Evolutionary conservation across 2,888 invertebrate species (phyloP), one percentile per base, ranked within the genome.

Genomic region (Oxyteleia sp.): DNA sequence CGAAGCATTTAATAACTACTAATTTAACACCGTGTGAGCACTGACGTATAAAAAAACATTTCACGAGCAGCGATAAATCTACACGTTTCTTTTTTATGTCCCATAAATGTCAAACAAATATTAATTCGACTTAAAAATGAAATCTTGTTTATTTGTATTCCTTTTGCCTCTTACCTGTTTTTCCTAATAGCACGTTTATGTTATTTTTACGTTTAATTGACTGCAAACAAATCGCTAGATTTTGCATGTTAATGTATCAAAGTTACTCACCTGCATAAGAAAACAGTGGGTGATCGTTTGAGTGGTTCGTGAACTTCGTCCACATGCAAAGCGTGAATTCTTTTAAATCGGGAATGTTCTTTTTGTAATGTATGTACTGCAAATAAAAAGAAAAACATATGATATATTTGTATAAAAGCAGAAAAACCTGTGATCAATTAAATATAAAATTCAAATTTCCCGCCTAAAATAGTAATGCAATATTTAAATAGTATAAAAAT

Each of bases 271-370:
- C 96, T 88, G 97, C 95, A 92, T 97, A 97, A 13, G 97, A 97
- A 91, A 97, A 96, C 66, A 97, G 92, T 0, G 97, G 97, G 94
- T 97, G 97, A 90, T 97, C 97, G 78, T 96, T 96, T 20, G 96
- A 95, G 90, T 97, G 97, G 90, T 97, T 97, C 87, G 95, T 95
- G 90, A 97, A 97, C 89, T 97, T 96, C 88, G 95, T 95, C 97
- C 97, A 97, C 93, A 96, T 95, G 91, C 97, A 97, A 8, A 97
- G 94, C 0, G 97, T 97, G 91, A 97, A 97, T 92, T 97, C 97
- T 87, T 97, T 96, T 87, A 97, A 90, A 89, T 97, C 96, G 0
- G 97, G 97, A 35, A 97, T 89, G 26, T 95, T 94, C 38, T 95
- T 95, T 80, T 96, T 96, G 92, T 97, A 97, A 88, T 96, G 95